Conservation (phyloP, 2,888 invertebrate genomes). For the Hemaris fuciformis region DNA sequence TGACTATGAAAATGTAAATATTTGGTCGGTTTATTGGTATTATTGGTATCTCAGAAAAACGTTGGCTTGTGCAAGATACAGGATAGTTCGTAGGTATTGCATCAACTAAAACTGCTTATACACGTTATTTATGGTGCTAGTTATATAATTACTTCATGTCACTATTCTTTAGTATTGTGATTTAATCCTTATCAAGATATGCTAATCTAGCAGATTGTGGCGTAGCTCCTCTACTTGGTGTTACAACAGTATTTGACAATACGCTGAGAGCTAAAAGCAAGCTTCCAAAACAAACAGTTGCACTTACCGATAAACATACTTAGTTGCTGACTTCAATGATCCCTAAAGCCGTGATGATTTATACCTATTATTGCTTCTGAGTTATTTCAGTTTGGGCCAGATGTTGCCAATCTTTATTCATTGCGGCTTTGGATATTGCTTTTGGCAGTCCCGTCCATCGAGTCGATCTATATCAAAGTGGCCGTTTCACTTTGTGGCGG, state of each 20-base stretch:
- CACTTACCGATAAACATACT: neutral
- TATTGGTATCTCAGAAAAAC: no score
- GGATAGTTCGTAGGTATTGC: no score
- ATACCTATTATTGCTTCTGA: neutral
- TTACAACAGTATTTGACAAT: no score
- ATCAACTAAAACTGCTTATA: no score
- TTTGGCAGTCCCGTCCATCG: neutral
- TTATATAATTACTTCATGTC: no score
- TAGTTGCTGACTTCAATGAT: neutral
- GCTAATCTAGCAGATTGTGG: no score
- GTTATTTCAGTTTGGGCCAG: neutral
- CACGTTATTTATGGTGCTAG: no score
- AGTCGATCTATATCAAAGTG: neutral
- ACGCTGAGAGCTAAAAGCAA: neutral
- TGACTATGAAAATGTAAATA: neutral
- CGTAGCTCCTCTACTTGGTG: no score
- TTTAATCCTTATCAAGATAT: no score
- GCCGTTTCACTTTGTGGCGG: neutral
- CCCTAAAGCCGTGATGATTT: neutral
- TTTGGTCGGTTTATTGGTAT: neutral
- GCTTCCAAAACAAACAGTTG: neutral
- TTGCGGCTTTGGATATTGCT: conserved; percentile 18
- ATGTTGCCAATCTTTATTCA: conserved; percentile 21
- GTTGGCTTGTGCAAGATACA: neutral
- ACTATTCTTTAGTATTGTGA: no score